phyloP scores from a whole-genome alignment of 2,113 vertebrate species.

The Mus musculus region DNA sequence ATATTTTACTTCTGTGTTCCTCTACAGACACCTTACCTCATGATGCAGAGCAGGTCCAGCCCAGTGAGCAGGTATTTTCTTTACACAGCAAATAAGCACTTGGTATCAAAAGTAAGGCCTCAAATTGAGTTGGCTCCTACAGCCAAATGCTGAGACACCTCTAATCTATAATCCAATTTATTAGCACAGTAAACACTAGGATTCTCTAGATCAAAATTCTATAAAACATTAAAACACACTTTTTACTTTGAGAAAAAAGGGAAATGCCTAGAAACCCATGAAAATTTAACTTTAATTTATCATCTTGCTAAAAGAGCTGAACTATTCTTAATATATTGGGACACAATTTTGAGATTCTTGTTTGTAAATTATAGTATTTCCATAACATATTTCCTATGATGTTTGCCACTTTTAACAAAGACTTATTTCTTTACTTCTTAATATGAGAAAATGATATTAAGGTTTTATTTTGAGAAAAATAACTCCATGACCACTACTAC shows the following conservation, averaged over 20 bases:
- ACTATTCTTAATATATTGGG: background rate
- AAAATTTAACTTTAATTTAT: slow-evolving; percentile 31
- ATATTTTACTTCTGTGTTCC: background rate
- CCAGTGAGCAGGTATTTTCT: background rate
- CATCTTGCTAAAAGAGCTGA: slow-evolving; percentile 47
- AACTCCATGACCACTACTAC: background rate
- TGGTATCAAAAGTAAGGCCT: background rate
- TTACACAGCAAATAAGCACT: background rate
- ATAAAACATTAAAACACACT: slow-evolving; percentile 41
- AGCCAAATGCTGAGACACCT: slow-evolving; percentile 45
- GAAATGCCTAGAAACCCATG: slow-evolving; percentile 7
- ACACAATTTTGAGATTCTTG: slow-evolving; percentile 20
- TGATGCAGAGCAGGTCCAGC: background rate
- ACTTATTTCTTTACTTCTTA: background rate
- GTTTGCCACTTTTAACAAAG: background rate
- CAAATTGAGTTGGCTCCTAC: slow-evolving; percentile 54
- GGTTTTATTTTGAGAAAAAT: slow-evolving; percentile 47
- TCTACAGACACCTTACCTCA: background rate
- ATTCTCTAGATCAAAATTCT: background rate
- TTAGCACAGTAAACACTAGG: background rate
- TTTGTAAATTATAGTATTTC: slow-evolving; percentile 35
- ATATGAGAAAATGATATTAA: slow-evolving; percentile 37
- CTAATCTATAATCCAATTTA: slow-evolving; percentile 43
- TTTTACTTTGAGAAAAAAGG: slow-evolving; percentile 22
- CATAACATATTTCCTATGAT: background rate